phyloP scores from a whole-genome alignment of 2,888 invertebrate species.

The Lomographa bimaculata region DNA sequence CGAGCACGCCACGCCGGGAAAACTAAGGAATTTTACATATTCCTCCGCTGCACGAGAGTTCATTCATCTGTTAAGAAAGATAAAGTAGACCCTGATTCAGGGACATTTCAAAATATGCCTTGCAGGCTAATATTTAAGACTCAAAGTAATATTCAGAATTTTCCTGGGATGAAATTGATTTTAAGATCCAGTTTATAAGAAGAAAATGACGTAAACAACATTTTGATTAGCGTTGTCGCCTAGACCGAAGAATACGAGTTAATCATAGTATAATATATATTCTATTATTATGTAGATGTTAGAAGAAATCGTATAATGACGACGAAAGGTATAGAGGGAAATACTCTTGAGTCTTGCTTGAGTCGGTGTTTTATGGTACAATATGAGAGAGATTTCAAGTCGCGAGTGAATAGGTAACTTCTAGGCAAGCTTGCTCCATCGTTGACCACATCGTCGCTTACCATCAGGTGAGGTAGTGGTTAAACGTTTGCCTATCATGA shows the following conservation, averaged over 20 bases:
- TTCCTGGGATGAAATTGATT: slow-evolving; percentile 27
- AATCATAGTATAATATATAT: too few species aligned
- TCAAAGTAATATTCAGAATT: slow-evolving; percentile 4
- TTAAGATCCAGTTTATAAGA: slow-evolving; percentile 32
- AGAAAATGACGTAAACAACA: slow-evolving; percentile 23
- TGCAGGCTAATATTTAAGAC: slow-evolving; percentile 23
- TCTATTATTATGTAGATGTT: too few species aligned
- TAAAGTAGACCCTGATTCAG: slow-evolving; percentile 45
- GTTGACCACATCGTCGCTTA: too few species aligned
- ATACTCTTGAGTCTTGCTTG: too few species aligned
- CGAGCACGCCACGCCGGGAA: slow-evolving; percentile 38
- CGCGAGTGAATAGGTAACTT: too few species aligned
- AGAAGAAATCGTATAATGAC: too few species aligned
- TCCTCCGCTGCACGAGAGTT: slow-evolving; percentile 53
- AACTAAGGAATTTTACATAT: slow-evolving; percentile 44
- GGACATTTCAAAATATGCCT: slow-evolving; percentile 32
- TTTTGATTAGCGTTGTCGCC: slow-evolving; percentile 16
- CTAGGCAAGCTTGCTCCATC: too few species aligned
- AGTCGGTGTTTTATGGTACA: too few species aligned
- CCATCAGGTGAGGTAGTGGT: too few species aligned
- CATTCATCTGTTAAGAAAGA: slow-evolving; percentile 71
- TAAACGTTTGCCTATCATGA: too few species aligned
- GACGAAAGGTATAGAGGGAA: too few species aligned
- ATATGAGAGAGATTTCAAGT: too few species aligned
- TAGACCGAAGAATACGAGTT: slow-evolving; percentile 6